Evolutionary conservation across 1,140 invertebrate species (phyloP), one percentile per base, ranked within the genome.

Genomic region (Drosophila serrata): DNA sequence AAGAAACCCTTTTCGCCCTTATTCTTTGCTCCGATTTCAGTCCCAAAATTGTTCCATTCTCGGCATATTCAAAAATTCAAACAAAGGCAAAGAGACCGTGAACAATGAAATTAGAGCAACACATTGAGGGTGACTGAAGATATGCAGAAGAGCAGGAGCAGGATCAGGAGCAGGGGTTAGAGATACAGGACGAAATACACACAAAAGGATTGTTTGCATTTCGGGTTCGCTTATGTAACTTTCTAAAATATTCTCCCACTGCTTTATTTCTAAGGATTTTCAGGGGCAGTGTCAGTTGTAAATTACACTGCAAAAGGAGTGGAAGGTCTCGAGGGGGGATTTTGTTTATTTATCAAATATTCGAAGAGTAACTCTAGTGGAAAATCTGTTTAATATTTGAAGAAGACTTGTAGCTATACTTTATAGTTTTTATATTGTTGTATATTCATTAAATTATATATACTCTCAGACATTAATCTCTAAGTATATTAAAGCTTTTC

Each of bases 91-190:
- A 84, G 85, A 88, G 85, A 90, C 80, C 84, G 85, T 88, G 84
- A 84, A 90, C 85, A 88, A 88, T 88, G 84, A 88, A 88, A 88
- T 88, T 88, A 88, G 84, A 88, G 84, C 84, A 88, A 58, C 63
- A 69, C 64, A 60, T 84, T 84, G 84, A 88, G 84, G 85, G 84
- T 88, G 79, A 75, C 49, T 56, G 73, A 12, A 53, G 57, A 62
- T 56, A 68, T 42, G 43, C 27, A 6, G n/a, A 43, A 27, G 79
- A 61, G 46, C 49, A 57, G 55, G 70, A 56, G 37, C 55, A n/a
- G 29, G n/a, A 31, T 4, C 24, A n/a, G n/a, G n/a, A n/a, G 48
- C 48, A 53, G 56, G 37, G 46, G 49, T 33, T 43, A 19, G 51
- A 72, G 15, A 56, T 45, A 78, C 55, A 39, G 31, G 12, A 53